Evolutionary conservation across 2,888 invertebrate genomes (phyloP), one percentile per base, ranked within the genome.

Genomic region (Tuberolachnus salignus): DNA sequence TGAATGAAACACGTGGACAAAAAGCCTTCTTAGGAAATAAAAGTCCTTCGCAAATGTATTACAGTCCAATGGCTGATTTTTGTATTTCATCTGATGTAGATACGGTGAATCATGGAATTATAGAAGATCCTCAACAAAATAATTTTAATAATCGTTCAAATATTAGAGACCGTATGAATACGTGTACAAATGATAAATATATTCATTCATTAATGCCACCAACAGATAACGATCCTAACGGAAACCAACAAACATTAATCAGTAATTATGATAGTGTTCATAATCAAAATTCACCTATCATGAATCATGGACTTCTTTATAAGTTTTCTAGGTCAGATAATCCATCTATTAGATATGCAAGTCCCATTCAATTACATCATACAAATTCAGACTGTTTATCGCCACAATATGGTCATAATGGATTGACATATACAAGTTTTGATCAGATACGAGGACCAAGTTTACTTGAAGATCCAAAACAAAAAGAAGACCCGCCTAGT

Each of bases 1-100:
- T 75, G 9, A 66, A 75, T 57, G 75, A 75, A 55, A 51, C 57
- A n/a, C 67, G 46, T 44, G n/a, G 42, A 21, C 73, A 34, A 66
- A 67, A 75, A n/a, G 44, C 69, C 21, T 69, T 78, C 57, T 59
- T 78, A 49, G 78, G 67, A 57, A 78, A 78, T 57, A 78, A 67
- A 59, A 78, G 67, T 4, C 67, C 78, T 16, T 59, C 57, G 0
- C 78, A 78, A 51, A 46, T 78, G 1, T 78, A 69, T 51, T 78
- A 61, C 16, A 59, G 9, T 69, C 67, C 78, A 26, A 49, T 69
- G 46, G 46, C 34, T 11, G 64, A 74, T 44, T 64, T 64, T 23
- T 44, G 51, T 42, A 19, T 64, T 11, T 44, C 73, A 21, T 42
- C 51, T 1, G 74, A 74, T 64, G 13, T 55, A 2, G 64, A 74